A percentile compares a stretch with the other conserved stretches of the same genome.
These are phyloP conservation scores for Drosophila equinoxialis DNA, from an alignment of 1,140 invertebrate species.

Conservation along the genomic window DNA sequence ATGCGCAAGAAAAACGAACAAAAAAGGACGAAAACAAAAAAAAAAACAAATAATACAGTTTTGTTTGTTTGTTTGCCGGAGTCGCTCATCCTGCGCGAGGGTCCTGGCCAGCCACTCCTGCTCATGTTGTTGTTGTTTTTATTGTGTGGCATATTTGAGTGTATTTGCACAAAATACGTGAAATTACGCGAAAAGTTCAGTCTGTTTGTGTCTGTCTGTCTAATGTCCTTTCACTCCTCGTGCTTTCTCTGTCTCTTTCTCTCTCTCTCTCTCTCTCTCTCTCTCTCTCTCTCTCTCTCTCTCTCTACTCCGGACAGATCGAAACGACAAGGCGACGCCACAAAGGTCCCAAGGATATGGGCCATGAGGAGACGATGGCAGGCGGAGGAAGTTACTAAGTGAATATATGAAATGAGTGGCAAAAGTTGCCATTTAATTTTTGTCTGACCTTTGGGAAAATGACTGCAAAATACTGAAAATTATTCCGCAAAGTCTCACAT, in stretches of 20 bases:
- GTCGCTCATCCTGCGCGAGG: neutral
- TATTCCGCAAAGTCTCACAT: neutral
- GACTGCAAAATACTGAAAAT: slow-evolving; percentile 51
- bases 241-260: neutral
- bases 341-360: slow-evolving; percentile 35
- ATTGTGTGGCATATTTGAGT: slow-evolving; percentile 70
- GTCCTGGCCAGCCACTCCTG: neutral
- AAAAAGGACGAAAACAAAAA: slow-evolving; percentile 41
- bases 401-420: slow-evolving; percentile 41
- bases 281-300: too few species aligned
- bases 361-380: neutral
- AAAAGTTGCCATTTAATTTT: slow-evolving; percentile 74
- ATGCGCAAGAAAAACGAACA: slow-evolving; percentile 31
- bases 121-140: slow-evolving; percentile 14
- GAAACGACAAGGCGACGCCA: slow-evolving; percentile 47
- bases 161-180: slow-evolving; percentile 79
- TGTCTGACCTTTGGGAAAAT: slow-evolving; percentile 47
- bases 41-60: slow-evolving; percentile 53
- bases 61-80: slow-evolving; percentile 45
- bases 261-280: neutral
- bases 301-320: slow-evolving; percentile 11
- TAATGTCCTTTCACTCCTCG: slow-evolving; percentile 3
- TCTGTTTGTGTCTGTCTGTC: slow-evolving; percentile 24
- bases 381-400: slow-evolving; percentile 22
- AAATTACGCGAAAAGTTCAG: slow-evolving; percentile 76